Base-by-base conservation (phyloP, 2,113 vertebrate genomes). In the Syrrhaptes paradoxus region DNA sequence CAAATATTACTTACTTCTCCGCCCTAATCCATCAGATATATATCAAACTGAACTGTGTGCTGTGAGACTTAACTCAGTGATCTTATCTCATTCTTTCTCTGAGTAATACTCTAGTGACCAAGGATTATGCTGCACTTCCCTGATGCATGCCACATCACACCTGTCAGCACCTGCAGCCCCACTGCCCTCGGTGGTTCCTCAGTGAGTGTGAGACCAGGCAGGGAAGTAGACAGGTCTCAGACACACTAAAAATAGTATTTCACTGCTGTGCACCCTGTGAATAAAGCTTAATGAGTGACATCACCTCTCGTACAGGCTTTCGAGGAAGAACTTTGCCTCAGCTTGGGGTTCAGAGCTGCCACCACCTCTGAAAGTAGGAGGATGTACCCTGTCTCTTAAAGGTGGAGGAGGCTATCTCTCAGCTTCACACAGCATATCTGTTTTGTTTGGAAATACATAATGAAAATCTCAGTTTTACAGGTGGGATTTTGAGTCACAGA, bases 21-120 rank as follows among this genome's bases (percentile, higher is more conserved):
- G 9, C 55, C 51, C 21, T 79, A 73, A 92, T 57, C 31, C 26
- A 72, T 80, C 62, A 82, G 51, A 13, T 93, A 46, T 74, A 93
- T 89, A 80, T 73, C 36, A 54, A 49, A 67, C 22, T 74, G 81
- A 86, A 81, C 58, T 78, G 51, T 88, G 32, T 17, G 34, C 58
- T 51, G 15, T 36, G 66, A 72, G 46, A 73, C 13, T 80, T 58
- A 70, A 29, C 45, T 71, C 73, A 31, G 17, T 38, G 45, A 48
- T 85, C 41, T 89, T 59, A 70, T 20, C 34, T 94, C 66, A 32
- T 49, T 66, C 85, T 84, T 88, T 85, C 38, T 66, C 72, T 90
- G 43, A 85, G 51, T 36, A 85, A 71, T 63, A n/a, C 10, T 49
- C n/a, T 17, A 26, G n/a, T 62, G 75, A 52, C 18, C 3, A 0